phyloP scores from a whole-genome alignment of 2,797 vertebrate genomes.

The Poecilia picta region DNA sequence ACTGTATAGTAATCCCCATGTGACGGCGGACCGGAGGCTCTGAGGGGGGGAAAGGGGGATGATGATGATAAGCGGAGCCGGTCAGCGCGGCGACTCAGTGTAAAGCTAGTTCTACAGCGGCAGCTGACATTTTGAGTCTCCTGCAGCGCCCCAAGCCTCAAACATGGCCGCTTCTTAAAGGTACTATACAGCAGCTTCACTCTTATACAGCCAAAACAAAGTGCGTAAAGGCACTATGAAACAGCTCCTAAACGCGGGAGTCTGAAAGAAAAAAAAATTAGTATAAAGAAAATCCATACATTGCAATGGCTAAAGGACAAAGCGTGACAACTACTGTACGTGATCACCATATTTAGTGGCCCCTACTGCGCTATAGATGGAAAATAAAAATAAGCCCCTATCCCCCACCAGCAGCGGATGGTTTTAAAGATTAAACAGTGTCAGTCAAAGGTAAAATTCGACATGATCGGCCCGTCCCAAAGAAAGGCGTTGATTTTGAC shows the following conservation, averaged over 20 bases:
- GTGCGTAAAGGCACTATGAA: constrained; percentile 84
- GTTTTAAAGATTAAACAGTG: constrained; percentile 69
- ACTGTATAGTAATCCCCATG: constrained; percentile 70
- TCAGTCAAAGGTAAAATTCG: constrained; percentile 55
- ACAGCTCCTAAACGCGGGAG: constrained; percentile 73
- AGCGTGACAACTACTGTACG: constrained; percentile 54
- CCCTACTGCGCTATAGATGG: constrained; percentile 62
- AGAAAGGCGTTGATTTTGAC: constrained; percentile 36
- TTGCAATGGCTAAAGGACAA: constrained; percentile 58
- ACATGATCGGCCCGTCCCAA: constrained; percentile 31
- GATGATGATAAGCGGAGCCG: constrained; percentile 50
- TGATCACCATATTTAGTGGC: constrained; percentile 70
- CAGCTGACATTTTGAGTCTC: constrained; percentile 36
- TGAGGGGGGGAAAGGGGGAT: constrained; percentile 31
- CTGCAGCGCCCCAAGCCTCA: constrained; percentile 36
- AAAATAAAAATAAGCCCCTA: constrained; percentile 67
- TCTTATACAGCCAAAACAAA: constrained; percentile 71
- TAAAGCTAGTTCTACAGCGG: constrained; percentile 43
- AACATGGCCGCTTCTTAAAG: constrained; percentile 60
- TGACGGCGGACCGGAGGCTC: constrained; percentile 58
- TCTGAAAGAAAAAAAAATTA: constrained; percentile 55
- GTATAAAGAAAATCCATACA: constrained; percentile 46
- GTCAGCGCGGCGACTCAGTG: constrained; percentile 31
- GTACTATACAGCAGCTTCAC: constrained; percentile 71
- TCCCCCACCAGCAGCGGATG: constrained; percentile 73